A percentile compares a stretch with the other conserved stretches of the same genome.
Evolutionary conservation across 2,797 vertebrate genomes (phyloP).

Genomic region (Enteromius anoplus): DNA sequence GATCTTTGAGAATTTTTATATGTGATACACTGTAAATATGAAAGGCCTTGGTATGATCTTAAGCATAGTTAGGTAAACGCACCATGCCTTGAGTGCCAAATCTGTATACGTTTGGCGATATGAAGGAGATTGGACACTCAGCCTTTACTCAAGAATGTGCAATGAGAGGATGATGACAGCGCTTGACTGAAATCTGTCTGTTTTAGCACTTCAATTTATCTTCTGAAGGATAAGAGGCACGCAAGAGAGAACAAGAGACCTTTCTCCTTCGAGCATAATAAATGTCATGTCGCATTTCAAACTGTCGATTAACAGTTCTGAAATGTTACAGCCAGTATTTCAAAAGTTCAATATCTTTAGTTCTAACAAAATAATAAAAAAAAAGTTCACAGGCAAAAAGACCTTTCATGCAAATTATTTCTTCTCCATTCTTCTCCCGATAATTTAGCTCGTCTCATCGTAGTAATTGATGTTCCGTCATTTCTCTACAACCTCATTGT

Average conservation of each 20-base stretch:
- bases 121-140: not conserved
- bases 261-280: conserved; percentile 36
- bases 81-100: conserved; percentile 13
- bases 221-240: not conserved
- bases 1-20: not conserved
- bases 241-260: not conserved
- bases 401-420: conserved; percentile 24
- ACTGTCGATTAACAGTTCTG: conserved; percentile 26
- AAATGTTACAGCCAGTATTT: conserved; percentile 41
- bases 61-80: conserved; percentile 29
- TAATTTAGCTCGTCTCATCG: not conserved
- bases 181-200: conserved; percentile 22
- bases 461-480: not conserved
- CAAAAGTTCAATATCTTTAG: conserved; percentile 28
- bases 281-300: conserved; percentile 53
- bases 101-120: not conserved
- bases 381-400: not conserved
- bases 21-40: not conserved
- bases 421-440: conserved; percentile 40
- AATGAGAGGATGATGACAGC: conserved; percentile 1
- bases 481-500: not conserved
- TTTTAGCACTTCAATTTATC: conserved; percentile 20
- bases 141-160: conserved; percentile 1
- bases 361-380: not conserved
- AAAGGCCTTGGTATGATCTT: conserved; percentile 31